Evolutionary conservation across 2,888 invertebrate species (phyloP).

Genomic region (Spodoptera exigua): DNA sequence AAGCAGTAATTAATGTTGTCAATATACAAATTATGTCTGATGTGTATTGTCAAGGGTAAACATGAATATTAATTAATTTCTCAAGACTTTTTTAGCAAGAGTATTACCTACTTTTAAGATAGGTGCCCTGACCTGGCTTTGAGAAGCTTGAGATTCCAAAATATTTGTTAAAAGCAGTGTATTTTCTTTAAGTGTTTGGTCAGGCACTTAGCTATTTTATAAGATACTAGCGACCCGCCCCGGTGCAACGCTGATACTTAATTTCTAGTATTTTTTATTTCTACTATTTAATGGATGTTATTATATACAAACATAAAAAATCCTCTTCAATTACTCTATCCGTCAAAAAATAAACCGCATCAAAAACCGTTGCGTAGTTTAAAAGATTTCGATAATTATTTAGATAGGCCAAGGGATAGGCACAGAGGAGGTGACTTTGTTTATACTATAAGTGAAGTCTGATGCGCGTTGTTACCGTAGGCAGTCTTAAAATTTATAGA

Average conservation of each 20-base stretch:
- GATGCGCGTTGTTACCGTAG: constrained; percentile 41
- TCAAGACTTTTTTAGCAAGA: constrained; percentile 15
- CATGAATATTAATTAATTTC: constrained; percentile 17
- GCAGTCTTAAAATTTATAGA: constrained; percentile 50
- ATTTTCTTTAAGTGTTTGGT: constrained; percentile 14
- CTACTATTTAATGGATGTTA: too few relatives aligned
- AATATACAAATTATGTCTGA: background rate
- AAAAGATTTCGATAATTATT: too few relatives aligned
- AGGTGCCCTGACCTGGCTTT: background rate
- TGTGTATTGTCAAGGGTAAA: constrained; percentile 36
- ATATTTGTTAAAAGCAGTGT: constrained; percentile 21
- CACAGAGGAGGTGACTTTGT: too few relatives aligned
- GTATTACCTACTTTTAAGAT: constrained; percentile 1
- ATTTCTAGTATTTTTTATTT: too few relatives aligned
- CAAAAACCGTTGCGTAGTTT: too few relatives aligned
- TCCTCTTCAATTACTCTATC: too few relatives aligned
- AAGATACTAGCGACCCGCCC: too few relatives aligned
- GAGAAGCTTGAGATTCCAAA: background rate
- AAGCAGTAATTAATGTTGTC: constrained; percentile 6
- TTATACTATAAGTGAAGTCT: too few relatives aligned
- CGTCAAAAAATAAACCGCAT: too few relatives aligned
- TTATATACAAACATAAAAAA: too few relatives aligned
- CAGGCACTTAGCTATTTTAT: constrained; percentile 37
- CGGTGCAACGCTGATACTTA: too few relatives aligned
- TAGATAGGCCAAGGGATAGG: too few relatives aligned